phyloP scores from a whole-genome alignment of 2,797 vertebrate genomes.

The Pelobates cultripes region DNA sequence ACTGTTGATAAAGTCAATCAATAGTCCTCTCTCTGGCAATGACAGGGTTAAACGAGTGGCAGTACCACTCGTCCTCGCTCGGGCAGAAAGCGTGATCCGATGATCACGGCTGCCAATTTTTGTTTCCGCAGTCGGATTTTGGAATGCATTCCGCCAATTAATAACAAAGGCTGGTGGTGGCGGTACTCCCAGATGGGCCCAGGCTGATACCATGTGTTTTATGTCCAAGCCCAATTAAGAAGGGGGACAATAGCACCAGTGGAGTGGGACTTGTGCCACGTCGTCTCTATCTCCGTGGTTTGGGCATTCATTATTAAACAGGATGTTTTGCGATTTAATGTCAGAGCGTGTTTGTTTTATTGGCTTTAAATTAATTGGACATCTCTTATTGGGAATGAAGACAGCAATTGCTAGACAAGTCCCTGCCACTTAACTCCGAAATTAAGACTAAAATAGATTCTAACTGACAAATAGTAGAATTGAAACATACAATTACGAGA shows the following conservation, averaged over 20 bases:
- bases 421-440: no score
- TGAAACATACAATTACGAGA: no score
- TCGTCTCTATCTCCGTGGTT: not conserved
- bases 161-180: constrained; percentile 7
- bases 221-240: constrained; percentile 33
- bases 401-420: no score
- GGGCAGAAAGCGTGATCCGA: not conserved
- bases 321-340: not conserved
- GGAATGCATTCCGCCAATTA: constrained; percentile 9
- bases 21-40: not conserved
- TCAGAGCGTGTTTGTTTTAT: no score
- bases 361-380: no score
- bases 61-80: not conserved
- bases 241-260: not conserved
- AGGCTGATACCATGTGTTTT: constrained; percentile 10
- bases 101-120: not conserved
- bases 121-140: constrained; percentile 11
- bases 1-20: no score
- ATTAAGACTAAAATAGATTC: no score
- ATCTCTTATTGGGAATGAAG: not conserved
- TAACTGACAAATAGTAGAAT: no score
- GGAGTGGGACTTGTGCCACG: not conserved
- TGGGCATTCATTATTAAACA: not conserved
- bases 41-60: not conserved
- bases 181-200: constrained; percentile 21